Evolutionary conservation across 2,797 vertebrate species (phyloP).

Genomic region (Fratercula arctica): DNA sequence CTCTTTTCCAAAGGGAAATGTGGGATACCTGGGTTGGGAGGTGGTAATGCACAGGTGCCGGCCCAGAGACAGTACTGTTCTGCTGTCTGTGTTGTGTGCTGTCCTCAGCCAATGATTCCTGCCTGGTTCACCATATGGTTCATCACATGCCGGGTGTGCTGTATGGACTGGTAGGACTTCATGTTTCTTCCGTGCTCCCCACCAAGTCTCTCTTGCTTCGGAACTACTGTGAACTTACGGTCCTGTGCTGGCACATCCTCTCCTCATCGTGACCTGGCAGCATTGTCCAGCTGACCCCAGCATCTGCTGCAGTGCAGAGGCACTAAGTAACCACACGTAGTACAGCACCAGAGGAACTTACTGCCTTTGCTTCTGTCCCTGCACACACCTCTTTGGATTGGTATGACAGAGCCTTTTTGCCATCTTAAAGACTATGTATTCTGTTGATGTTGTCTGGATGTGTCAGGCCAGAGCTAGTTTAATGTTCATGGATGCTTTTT

Average conservation of each 20-base stretch:
- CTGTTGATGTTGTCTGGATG: not conserved
- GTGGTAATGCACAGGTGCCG: not conserved
- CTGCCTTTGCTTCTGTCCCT: not conserved
- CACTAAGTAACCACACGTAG: accelerated
- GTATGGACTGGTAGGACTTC: not conserved
- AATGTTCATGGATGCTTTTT: conserved; percentile 2
- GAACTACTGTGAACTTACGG: not conserved
- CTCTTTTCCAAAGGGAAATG: not conserved
- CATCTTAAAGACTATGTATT: not conserved
- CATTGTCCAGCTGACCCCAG: not conserved
- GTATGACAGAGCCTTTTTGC: not conserved
- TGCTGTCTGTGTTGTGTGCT: not conserved
- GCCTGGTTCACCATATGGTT: accelerated
- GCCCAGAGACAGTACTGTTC: not conserved
- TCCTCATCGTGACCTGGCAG: accelerated
- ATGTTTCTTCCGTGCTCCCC: not conserved
- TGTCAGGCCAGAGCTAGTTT: not conserved
- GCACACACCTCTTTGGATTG: not conserved
- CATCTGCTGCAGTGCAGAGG: not conserved
- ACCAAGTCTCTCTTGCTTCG: not conserved
- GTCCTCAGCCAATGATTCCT: not conserved
- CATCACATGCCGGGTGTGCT: not conserved
- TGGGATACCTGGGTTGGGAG: not conserved
- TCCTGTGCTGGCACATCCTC: not conserved
- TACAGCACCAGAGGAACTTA: not conserved